A percentile compares a stretch with the other conserved stretches of the same genome.
These are phyloP conservation scores for Ictalurus furcatus DNA, from an alignment of 2,113 vertebrate genomes.

Conservation along the genomic window DNA sequence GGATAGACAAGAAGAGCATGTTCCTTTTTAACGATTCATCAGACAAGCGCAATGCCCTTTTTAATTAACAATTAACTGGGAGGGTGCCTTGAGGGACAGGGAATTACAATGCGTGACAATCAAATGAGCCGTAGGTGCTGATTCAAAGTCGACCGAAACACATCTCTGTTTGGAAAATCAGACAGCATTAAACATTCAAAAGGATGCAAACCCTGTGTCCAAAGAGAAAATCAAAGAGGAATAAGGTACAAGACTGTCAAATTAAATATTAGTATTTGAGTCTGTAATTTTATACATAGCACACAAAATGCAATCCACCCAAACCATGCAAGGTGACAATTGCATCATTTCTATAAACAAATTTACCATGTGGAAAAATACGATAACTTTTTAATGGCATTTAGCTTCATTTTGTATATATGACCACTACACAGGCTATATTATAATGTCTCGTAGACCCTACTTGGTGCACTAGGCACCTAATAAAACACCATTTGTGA, in stretches of 20 bases:
- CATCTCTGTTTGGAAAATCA: background rate
- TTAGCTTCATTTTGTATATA: background rate
- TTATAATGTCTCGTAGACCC: background rate
- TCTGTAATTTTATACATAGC: background rate
- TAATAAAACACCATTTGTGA: background rate
- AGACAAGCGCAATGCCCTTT: constrained; percentile 28
- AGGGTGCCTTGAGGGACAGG: constrained; percentile 14
- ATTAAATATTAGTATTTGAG: background rate
- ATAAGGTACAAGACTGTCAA: background rate
- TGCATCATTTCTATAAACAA: background rate
- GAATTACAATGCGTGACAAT: constrained; percentile 29
- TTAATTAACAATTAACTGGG: constrained; percentile 44
- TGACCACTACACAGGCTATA: background rate
- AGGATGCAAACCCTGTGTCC: background rate
- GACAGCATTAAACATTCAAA: background rate
- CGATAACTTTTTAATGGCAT: background rate
- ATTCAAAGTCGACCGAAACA: constrained; percentile 7
- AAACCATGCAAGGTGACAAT: background rate
- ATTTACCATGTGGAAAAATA: background rate
- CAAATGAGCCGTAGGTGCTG: background rate
- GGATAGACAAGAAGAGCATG: background rate
- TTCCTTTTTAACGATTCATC: constrained; percentile 35
- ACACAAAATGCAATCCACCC: background rate
- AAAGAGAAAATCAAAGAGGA: background rate
- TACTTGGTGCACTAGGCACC: background rate